Evolutionary conservation across 2,113 vertebrate species (phyloP).

Genomic region (Ageneiosus marmoratus): DNA sequence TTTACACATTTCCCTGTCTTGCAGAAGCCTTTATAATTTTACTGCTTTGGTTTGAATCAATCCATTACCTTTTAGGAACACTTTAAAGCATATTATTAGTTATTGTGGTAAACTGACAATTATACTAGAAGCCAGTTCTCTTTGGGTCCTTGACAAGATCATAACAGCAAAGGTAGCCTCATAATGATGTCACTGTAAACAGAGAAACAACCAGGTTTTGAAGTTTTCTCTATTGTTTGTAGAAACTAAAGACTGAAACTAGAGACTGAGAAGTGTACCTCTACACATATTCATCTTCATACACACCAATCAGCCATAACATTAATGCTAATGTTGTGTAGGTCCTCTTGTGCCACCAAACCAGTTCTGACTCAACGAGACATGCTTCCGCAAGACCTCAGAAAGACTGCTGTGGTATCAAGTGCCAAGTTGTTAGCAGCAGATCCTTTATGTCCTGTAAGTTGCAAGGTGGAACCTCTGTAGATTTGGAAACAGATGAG

Average conservation of each 20-base stretch:
- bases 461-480: no score
- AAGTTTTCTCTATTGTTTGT: neutral
- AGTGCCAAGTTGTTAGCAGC: no score
- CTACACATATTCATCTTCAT: neutral
- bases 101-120: neutral
- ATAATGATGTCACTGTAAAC: neutral
- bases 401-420: no score
- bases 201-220: neutral
- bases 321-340: no score
- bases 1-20: neutral
- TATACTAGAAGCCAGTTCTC: neutral
- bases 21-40: slow-evolving; percentile 6
- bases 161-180: neutral
- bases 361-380: no score
- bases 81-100: neutral
- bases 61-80: neutral
- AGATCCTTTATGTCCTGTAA: no score
- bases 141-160: neutral
- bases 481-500: no score
- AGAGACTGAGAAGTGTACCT: neutral
- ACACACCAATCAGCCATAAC: no score
- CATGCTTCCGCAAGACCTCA: no score
- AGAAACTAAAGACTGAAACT: slow-evolving; percentile 3
- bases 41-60: slow-evolving; percentile 3
- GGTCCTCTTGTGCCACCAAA: no score